Evolutionary conservation across 2,888 invertebrate genomes (phyloP), one percentile per base, ranked within the genome.

Genomic region (Thecophora atra): DNA sequence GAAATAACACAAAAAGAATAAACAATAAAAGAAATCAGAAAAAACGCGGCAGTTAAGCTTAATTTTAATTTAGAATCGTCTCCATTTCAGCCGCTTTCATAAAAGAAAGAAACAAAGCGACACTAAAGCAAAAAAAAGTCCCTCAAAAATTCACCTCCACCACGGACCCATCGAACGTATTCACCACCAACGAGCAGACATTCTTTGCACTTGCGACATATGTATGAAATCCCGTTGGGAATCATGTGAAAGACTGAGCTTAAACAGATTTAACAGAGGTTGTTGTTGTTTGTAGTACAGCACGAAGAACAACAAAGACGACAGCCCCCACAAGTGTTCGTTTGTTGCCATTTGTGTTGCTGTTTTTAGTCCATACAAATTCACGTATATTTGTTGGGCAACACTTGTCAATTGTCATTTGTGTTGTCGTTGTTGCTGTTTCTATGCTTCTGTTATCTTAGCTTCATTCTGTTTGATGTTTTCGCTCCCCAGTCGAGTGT

Each of bases 401-500:
- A 24, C 24, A 37, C 15, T 47, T 47, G 65, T 30, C 24, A 44
- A 47, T 65, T 47, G 65, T 13, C 24, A 37, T 24, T 15, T 24
- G 44, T 37, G 37, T 37, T 37, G 37, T 37, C 11, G 1, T 37
- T 2, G 37, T 37, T 37, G 37, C 11, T 11, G 37, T 37, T 37
- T 6, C 11, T 37, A 37, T 37, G 37, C 37, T 37, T 2, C 6
- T 11, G 37, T 37, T 37, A 37, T 37, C 37, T 37, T 56, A 15
- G 8, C 56, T 56, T 64, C 19, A 24, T 65, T 42, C 26, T 47
- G 65, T 47, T 65, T 65, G 42, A 37, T 37, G 37, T 37, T 37
- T 28, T 62, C n/a, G 62, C 4, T 56, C 28, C n/a, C n/a, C 42
- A 19, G 56, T 47, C 58, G 68, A 54, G 68, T 69, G 68, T 58